A percentile compares a stretch with the other conserved stretches of the same genome.
Conservation (phyloP, 1,140 invertebrate genomes). For the Platorchestia sp. region DNA sequence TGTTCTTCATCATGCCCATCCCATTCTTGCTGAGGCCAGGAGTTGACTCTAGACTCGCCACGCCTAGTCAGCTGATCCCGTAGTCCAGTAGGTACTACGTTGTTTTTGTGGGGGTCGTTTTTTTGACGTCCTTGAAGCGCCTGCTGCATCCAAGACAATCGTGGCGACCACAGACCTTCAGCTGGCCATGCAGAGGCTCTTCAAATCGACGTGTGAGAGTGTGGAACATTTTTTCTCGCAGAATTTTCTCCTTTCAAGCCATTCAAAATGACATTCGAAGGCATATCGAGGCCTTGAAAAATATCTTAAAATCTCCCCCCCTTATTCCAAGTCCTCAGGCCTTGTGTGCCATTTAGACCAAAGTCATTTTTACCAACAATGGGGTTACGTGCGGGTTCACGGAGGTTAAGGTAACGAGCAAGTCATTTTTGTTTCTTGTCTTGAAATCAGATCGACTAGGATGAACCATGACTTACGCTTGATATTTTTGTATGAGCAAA, state of each 20-base stretch:
- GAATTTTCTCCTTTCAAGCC: neutral
- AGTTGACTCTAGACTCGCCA: neutral
- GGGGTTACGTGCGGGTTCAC: neutral
- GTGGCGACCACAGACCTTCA: neutral
- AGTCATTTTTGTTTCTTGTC: neutral
- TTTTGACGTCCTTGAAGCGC: neutral
- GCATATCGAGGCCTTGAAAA: neutral
- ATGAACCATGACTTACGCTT: neutral
- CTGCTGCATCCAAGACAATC: neutral
- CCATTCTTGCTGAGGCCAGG: neutral
- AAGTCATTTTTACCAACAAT: no score
- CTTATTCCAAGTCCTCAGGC: neutral
- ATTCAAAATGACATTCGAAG: neutral
- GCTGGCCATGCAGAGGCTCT: neutral
- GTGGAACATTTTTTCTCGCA: neutral
- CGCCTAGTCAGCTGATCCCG: neutral
- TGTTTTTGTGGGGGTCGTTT: neutral
- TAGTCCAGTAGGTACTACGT: neutral
- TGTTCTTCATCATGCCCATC: neutral
- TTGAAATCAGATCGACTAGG: neutral
- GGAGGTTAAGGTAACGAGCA: neutral
- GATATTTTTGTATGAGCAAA: neutral
- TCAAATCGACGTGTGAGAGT: neutral
- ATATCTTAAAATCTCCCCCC: no score
- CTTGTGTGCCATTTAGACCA: no score